phyloP scores from a whole-genome alignment of 2,888 invertebrate genomes.

The Synanthedon myopaeformis region DNA sequence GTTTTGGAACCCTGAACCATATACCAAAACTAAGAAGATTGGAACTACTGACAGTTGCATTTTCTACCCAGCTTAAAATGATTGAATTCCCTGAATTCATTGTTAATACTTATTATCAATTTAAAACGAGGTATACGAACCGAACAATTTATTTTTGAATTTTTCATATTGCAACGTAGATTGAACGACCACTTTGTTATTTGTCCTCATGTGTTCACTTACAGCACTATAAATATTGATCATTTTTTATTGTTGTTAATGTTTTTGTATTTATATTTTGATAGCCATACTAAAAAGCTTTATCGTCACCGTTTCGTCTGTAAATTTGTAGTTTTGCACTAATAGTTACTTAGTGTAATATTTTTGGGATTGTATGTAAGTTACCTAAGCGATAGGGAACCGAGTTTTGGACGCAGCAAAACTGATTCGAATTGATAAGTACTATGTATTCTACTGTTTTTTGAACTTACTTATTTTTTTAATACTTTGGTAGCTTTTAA shows the following conservation, averaged over 20 bases:
- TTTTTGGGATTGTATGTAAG: slow-evolving; percentile 1
- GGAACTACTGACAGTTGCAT: no score
- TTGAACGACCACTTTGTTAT: not conserved
- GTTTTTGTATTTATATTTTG: not conserved
- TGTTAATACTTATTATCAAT: no score
- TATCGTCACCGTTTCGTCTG: not conserved
- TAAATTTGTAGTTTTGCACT: slow-evolving; percentile 1
- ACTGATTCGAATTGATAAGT: slow-evolving; percentile 4
- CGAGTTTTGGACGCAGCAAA: slow-evolving; percentile 45
- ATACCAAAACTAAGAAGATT: no score
- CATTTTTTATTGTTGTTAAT: not conserved
- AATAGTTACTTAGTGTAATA: not conserved
- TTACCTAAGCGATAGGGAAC: slow-evolving; percentile 12
- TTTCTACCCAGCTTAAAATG: no score
- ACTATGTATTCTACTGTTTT: slow-evolving; percentile 3
- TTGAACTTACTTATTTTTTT: no score
- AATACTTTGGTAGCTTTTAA: no score
- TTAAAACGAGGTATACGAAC: no score
- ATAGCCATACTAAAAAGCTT: not conserved
- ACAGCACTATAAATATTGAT: not conserved
- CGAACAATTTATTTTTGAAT: no score
- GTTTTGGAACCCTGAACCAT: no score
- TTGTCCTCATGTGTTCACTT: not conserved
- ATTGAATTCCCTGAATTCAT: no score
- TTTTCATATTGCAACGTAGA: no score